These are phyloP conservation scores for Cylas formicarius DNA, from an alignment of 1,140 invertebrate genomes.

Conservation along the genomic window DNA sequence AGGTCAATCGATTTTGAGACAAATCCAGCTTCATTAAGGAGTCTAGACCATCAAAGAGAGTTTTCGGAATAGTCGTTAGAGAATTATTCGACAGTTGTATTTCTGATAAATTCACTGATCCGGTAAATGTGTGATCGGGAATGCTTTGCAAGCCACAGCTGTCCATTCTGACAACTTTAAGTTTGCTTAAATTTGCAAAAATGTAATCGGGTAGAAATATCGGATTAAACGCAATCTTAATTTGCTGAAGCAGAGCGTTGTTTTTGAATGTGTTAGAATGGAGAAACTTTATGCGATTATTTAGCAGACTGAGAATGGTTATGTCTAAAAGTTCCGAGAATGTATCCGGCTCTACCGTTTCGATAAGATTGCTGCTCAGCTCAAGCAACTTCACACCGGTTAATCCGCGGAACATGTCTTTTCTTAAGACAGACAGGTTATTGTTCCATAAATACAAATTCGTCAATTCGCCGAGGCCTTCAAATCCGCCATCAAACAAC, in stretches of 20 bases:
- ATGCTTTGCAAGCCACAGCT: conserved; percentile 2
- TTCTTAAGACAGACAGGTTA: conserved; percentile 14
- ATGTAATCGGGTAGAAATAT: conserved; percentile 8
- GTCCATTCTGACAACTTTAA: conserved; percentile 2
- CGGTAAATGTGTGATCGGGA: background rate
- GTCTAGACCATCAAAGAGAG: background rate
- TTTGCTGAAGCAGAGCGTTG: conserved; percentile 10
- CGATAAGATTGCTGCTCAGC: conserved; percentile 14
- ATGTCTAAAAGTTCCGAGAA: conserved; percentile 7
- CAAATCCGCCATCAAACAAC: conserved; percentile 9
- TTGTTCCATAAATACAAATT: conserved; percentile 18
- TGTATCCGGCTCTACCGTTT: conserved; percentile 7
- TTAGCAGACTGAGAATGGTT: conserved; percentile 1
- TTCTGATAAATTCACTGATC: background rate
- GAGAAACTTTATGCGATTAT: conserved; percentile 6
- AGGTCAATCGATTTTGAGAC: conserved; percentile 1
- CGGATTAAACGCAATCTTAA: conserved; percentile 7
- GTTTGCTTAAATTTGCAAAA: conserved; percentile 8
- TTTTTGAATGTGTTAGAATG: conserved; percentile 4
- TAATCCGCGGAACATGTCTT: conserved; percentile 14
- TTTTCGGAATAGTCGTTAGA: background rate
- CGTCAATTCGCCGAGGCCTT: conserved; percentile 14
- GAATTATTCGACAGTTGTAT: conserved; percentile 4
- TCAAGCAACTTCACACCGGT: conserved; percentile 16
- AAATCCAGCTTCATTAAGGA: background rate